Percentiles rank a stretch among this genome's conserved stretches.
Evolutionary conservation across 1,140 invertebrate genomes (phyloP).

Genomic region (Drosophila repleta): DNA sequence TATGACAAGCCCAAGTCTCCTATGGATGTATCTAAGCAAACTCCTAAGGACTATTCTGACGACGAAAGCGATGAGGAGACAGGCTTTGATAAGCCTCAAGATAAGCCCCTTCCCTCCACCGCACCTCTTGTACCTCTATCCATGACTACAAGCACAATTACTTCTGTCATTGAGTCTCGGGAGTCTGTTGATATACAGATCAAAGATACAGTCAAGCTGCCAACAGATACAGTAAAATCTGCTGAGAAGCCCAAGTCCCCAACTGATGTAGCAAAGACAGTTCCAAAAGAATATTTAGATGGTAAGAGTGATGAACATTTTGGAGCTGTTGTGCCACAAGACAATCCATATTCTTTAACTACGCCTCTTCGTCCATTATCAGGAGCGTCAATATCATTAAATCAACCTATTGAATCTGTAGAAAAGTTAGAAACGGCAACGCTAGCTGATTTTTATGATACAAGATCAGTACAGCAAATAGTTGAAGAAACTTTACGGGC

Average conservation of each 20-base stretch:
- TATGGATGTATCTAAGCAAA: background rate
- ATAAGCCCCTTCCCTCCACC: background rate
- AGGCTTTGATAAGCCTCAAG: slow-evolving; percentile 1
- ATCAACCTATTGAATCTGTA: background rate
- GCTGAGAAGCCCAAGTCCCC: slow-evolving; percentile 18
- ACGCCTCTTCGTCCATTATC: too few relatives aligned
- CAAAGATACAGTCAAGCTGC: background rate
- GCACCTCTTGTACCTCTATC: background rate
- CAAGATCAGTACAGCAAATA: slow-evolving; percentile 66
- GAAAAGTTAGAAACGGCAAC: background rate
- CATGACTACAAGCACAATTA: background rate
- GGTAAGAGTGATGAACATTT: slow-evolving; percentile 17
- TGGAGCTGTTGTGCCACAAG: background rate
- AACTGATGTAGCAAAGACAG: slow-evolving; percentile 9
- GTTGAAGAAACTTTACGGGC: slow-evolving; percentile 70
- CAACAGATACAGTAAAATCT: background rate
- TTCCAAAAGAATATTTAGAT: slow-evolving; percentile 11
- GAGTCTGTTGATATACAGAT: background rate
- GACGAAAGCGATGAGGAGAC: slow-evolving; percentile 28
- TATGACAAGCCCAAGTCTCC: slow-evolving; percentile 27
- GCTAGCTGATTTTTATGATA: slow-evolving; percentile 23
- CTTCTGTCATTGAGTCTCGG: slow-evolving; percentile 1
- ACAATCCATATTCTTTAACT: too few relatives aligned
- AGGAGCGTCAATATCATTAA: too few relatives aligned
- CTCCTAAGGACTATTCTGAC: slow-evolving; percentile 16